Base-by-base conservation (phyloP, 2,113 vertebrate species). In the Onychorhynchus coronatus region DNA sequence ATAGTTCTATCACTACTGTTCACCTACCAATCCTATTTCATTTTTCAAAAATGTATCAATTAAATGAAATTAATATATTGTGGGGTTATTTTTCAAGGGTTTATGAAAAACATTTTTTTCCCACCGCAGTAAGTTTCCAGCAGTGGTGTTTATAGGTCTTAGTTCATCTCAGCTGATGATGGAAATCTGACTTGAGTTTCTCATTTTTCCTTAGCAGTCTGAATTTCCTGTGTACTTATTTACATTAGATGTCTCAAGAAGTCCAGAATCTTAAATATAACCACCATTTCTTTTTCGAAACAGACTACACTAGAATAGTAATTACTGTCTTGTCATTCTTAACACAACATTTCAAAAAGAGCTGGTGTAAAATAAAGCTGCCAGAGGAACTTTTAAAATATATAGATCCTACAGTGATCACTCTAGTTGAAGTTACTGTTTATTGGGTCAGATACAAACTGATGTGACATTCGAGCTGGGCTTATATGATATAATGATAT, bases 21-120 rank as follows among this genome's bases (percentile, higher is more conserved):
- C 82, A 96, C 41, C 71, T 91, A 65, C 70, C 55, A 70, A 46
- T 63, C 56, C 56, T 93, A 91, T 89, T 93, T 75, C 62, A 84
- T 94, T 96, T 96, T 91, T 75, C 19, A 93, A 96, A 93, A 92
- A 52, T 82, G 31, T 90, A 96, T 95, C 79, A 73, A 95, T 97
- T 97, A 88, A 80, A 95, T 83, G 46, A 95, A 96, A 97, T 94
- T 96, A 97, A 88, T 96, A 97, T 97, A 97, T 97, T 96, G 85
- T 94, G 85, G 79, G 66, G 70, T 83, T 96, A 46, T 97, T 98
- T 98, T 97, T 97, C 81, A 96, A 58, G 82, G 59, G 49, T 95
- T 97, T 93, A 68, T 95, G 93, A 95, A 97, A 93, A 98, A 93
- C 94, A 66, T 55, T 95, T 96, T 85, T 97, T 97, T 97, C 91